These are phyloP conservation scores for Triplophysa yarkandensis DNA, from an alignment of 2,797 vertebrate species.

Conservation along the genomic window DNA sequence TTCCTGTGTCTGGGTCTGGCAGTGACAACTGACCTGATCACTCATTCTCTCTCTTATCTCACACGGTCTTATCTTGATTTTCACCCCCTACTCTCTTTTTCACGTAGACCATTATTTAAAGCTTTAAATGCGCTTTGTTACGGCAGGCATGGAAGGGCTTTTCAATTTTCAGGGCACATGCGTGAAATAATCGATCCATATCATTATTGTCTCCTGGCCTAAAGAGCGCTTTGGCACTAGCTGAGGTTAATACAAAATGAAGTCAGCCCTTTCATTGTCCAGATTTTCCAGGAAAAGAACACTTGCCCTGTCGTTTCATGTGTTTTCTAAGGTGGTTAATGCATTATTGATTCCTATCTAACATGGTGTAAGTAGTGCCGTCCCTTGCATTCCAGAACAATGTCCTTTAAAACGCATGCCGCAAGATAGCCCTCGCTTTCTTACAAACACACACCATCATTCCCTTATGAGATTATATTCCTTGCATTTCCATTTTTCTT, in stretches of 20 bases:
- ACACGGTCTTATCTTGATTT: slow-evolving; percentile 24
- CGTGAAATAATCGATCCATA: slow-evolving; percentile 60
- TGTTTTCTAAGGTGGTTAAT: slow-evolving; percentile 71
- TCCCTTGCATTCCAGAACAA: slow-evolving; percentile 60
- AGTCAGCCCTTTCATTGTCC: slow-evolving; percentile 66
- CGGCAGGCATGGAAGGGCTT: slow-evolving; percentile 52
- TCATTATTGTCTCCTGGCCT: slow-evolving; percentile 54
- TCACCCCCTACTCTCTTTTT: slow-evolving; percentile 11
- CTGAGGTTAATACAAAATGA: slow-evolving; percentile 67
- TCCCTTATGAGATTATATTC: slow-evolving; percentile 10
- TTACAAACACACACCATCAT: slow-evolving; percentile 5
- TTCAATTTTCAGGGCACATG: slow-evolving; percentile 57
- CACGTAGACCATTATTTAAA: slow-evolving; percentile 52
- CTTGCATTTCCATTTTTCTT: background rate
- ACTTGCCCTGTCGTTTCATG: slow-evolving; percentile 65
- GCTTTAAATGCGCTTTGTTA: slow-evolving; percentile 57
- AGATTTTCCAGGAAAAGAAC: slow-evolving; percentile 65
- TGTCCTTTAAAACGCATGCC: slow-evolving; percentile 28
- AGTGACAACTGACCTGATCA: slow-evolving; percentile 57
- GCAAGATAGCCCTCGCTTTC: slow-evolving; percentile 3
- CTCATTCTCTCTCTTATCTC: slow-evolving; percentile 44
- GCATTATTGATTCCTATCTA: slow-evolving; percentile 78
- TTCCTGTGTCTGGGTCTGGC: slow-evolving; percentile 64
- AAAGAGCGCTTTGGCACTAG: slow-evolving; percentile 50
- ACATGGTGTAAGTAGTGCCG: slow-evolving; percentile 68